Evolutionary conservation across 2,888 invertebrate species (phyloP).

Genomic region (Hirtodrosophila alboralis): DNA sequence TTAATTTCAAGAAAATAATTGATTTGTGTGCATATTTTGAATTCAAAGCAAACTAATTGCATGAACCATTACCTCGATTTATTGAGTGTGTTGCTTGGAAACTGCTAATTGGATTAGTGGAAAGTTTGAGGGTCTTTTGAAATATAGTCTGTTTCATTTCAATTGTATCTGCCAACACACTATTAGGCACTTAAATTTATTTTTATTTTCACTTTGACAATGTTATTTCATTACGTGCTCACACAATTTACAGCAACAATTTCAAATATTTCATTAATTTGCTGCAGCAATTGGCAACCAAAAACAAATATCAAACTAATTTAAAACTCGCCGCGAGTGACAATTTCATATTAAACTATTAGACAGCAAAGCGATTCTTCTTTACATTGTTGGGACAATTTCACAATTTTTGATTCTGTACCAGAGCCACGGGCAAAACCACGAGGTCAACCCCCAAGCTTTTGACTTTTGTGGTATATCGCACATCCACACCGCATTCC

Average conservation of each 20-base stretch:
- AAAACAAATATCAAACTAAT: constrained; percentile 26
- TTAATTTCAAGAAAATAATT: not conserved
- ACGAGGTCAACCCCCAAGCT: not conserved
- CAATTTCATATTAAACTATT: constrained; percentile 32
- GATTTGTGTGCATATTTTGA: not conserved
- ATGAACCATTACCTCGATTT: no score
- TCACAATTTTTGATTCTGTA: constrained; percentile 1
- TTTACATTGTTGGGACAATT: constrained; percentile 11
- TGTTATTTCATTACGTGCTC: constrained; percentile 23
- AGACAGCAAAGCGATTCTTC: not conserved
- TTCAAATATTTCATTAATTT: constrained; percentile 30
- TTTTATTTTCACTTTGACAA: constrained; percentile 1
- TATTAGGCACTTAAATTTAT: not conserved
- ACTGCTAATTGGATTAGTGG: not conserved
- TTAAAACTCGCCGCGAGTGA: constrained; percentile 40
- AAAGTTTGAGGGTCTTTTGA: not conserved
- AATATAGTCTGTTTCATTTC: not conserved
- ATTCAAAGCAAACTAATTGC: not conserved
- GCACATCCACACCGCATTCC: no score
- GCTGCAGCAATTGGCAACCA: not conserved
- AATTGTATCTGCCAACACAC: not conserved
- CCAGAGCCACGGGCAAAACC: constrained; percentile 8
- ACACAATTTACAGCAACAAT: constrained; percentile 5
- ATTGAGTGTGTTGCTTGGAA: no score
- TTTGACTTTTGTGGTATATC: constrained; percentile 4